Evolutionary conservation across 2,888 invertebrate species (phyloP).

Genomic region (Drosophila ezoana): DNA sequence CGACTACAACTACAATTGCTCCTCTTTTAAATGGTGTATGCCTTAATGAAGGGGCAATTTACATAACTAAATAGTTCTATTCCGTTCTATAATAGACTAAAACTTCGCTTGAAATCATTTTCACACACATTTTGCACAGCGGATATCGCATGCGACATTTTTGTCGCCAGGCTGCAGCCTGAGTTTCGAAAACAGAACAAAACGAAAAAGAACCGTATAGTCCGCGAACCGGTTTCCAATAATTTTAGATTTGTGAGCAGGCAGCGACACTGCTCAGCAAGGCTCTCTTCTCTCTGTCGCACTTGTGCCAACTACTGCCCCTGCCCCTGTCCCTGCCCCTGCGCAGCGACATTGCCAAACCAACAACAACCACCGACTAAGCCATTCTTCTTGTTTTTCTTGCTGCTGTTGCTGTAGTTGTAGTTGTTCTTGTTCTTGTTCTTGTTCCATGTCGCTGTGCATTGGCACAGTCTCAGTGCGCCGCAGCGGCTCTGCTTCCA

Average conservation of each 20-base stretch:
- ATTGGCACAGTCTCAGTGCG: slow-evolving; percentile 50
- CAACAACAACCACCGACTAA: slow-evolving; percentile 47
- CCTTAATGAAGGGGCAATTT: too few relatives aligned
- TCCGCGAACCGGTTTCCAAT: slow-evolving; percentile 47
- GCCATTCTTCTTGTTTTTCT: slow-evolving; percentile 14
- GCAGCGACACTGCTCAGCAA: slow-evolving; percentile 13
- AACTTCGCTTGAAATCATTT: too few relatives aligned
- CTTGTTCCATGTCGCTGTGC: slow-evolving; percentile 30
- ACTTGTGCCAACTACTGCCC: background rate
- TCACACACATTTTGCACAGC: too few relatives aligned
- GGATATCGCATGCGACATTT: slow-evolving; percentile 6
- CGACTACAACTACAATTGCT: too few relatives aligned
- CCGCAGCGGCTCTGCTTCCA: slow-evolving; percentile 21
- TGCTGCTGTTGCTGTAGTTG: slow-evolving; percentile 2
- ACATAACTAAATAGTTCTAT: too few relatives aligned
- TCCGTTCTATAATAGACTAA: too few relatives aligned
- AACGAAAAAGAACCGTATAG: slow-evolving; percentile 52
- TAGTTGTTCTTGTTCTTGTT: slow-evolving; percentile 19
- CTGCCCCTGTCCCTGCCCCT: background rate
- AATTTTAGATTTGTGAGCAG: slow-evolving; percentile 35
- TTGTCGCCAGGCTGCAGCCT: slow-evolving; percentile 17
- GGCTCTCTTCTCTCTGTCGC: slow-evolving; percentile 1
- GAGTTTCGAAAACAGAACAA: slow-evolving; percentile 10
- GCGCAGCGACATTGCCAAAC: background rate
- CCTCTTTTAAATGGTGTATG: too few relatives aligned